Evolutionary conservation across 1,140 invertebrate genomes (phyloP).

Genomic region (Danaus plexippus): DNA sequence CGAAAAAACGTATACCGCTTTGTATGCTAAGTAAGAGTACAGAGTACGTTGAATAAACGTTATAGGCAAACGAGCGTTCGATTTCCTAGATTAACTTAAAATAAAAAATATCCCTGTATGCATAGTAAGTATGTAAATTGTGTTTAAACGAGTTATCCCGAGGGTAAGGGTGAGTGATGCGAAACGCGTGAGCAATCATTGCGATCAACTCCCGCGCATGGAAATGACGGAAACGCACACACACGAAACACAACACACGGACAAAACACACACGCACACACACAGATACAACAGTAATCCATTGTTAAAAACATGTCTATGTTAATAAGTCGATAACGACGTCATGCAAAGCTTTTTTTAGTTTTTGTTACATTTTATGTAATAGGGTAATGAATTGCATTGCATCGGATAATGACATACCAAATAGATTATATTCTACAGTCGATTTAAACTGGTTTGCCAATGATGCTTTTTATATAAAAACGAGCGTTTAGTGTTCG

Average conservation of each 20-base stretch:
- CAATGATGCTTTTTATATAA: too few relatives aligned
- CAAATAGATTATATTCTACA: too few relatives aligned
- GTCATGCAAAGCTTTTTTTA: constrained; percentile 36
- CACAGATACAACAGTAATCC: constrained; percentile 48
- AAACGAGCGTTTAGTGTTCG: too few relatives aligned
- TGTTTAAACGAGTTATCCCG: constrained; percentile 52
- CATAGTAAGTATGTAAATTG: constrained; percentile 61
- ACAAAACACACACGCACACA: constrained; percentile 10
- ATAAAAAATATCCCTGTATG: constrained; percentile 39
- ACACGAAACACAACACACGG: constrained; percentile 15
- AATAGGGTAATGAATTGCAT: constrained; percentile 7
- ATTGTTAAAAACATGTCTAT: constrained; percentile 52
- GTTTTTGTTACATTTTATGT: constrained; percentile 17
- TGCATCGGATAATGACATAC: constrained; percentile 2
- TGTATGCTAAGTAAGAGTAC: too few relatives aligned
- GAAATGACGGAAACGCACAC: constrained; percentile 55
- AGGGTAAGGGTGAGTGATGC: constrained; percentile 62
- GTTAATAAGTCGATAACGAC: constrained; percentile 48
- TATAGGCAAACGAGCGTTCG: too few relatives aligned
- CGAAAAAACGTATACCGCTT: too few relatives aligned
- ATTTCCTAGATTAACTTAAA: constrained; percentile 27
- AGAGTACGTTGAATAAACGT: too few relatives aligned
- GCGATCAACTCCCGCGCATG: constrained; percentile 60
- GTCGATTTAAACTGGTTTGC: too few relatives aligned
- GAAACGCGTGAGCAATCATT: constrained; percentile 66